These are phyloP conservation scores for Pachyseris speciosa DNA, from an alignment of 64 coral and sea anemone species.

Conservation along the genomic window DNA sequence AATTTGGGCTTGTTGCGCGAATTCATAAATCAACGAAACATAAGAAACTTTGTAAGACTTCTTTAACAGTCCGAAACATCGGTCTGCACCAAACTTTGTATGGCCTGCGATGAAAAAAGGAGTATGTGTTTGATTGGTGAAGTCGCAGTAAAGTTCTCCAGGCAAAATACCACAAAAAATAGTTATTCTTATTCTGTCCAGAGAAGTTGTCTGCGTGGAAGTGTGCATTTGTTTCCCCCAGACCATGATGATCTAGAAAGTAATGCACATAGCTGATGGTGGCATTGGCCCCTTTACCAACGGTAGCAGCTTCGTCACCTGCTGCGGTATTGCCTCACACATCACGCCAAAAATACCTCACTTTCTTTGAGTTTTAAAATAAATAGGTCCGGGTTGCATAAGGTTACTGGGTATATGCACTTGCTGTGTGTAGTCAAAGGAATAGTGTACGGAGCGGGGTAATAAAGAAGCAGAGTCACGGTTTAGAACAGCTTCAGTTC, in stretches of 20 bases:
- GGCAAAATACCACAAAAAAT: too few species aligned
- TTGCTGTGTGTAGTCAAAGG: slow-evolving; percentile 52
- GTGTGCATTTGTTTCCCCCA: too few species aligned
- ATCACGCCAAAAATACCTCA: background rate
- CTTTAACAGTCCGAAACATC: too few species aligned
- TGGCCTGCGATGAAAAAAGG: too few species aligned
- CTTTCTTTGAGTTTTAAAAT: slow-evolving; percentile 45
- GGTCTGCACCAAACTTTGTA: background rate
- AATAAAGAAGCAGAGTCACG: background rate
- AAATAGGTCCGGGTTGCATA: slow-evolving; percentile 18
- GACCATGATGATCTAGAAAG: background rate
- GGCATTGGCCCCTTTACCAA: background rate
- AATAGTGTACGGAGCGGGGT: background rate
- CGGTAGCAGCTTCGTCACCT: background rate
- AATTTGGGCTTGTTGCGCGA: too few species aligned
- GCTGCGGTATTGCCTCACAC: background rate
- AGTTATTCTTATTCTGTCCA: too few species aligned
- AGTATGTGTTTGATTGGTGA: too few species aligned
- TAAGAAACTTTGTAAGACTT: too few species aligned
- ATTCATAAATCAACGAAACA: too few species aligned
- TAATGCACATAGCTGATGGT: background rate
- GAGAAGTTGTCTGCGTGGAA: too few species aligned
- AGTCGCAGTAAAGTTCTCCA: too few species aligned
- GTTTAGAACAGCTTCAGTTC: background rate
- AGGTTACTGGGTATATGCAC: slow-evolving; percentile 47